phyloP scores from a whole-genome alignment of 2,113 vertebrate genomes.

The Reinhardtius hippoglossoides region DNA sequence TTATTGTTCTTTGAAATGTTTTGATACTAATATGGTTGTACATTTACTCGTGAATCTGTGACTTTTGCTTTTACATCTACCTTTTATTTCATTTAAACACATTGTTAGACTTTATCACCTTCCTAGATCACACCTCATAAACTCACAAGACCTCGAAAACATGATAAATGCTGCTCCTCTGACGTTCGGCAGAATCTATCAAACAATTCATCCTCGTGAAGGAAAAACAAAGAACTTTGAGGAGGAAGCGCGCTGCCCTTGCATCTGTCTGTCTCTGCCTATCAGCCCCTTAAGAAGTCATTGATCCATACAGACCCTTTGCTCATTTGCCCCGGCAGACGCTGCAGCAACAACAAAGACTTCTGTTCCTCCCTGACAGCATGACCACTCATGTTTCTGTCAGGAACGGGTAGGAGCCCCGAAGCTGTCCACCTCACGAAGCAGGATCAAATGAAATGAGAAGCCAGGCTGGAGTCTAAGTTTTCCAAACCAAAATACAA shows the following conservation, averaged over 20 bases:
- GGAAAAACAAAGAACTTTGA: conserved; percentile 38
- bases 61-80: background rate
- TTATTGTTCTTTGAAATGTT: too few relatives aligned
- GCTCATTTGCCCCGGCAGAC: conserved; percentile 56
- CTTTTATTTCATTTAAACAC: background rate
- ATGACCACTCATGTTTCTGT: conserved; percentile 57
- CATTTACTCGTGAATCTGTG: background rate
- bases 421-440: conserved; percentile 51
- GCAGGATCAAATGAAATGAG: conserved; percentile 56
- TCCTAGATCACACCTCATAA: conserved; percentile 12
- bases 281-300: conserved; percentile 62
- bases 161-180: conserved; percentile 14
- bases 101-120: background rate
- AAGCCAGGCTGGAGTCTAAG: conserved; percentile 13
- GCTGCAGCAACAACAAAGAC: conserved; percentile 55
- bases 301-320: conserved; percentile 70
- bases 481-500: conserved; percentile 14
- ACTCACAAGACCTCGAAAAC: conserved; percentile 2
- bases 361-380: conserved; percentile 59
- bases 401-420: conserved; percentile 45
- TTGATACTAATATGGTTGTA: too few relatives aligned
- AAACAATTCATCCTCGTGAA: conserved; percentile 19
- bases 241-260: conserved; percentile 23
- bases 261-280: conserved; percentile 51
- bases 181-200: conserved; percentile 44